Evolutionary conservation across 2,797 vertebrate genomes (phyloP).

Genomic region (Hoplostethus atlanticus): DNA sequence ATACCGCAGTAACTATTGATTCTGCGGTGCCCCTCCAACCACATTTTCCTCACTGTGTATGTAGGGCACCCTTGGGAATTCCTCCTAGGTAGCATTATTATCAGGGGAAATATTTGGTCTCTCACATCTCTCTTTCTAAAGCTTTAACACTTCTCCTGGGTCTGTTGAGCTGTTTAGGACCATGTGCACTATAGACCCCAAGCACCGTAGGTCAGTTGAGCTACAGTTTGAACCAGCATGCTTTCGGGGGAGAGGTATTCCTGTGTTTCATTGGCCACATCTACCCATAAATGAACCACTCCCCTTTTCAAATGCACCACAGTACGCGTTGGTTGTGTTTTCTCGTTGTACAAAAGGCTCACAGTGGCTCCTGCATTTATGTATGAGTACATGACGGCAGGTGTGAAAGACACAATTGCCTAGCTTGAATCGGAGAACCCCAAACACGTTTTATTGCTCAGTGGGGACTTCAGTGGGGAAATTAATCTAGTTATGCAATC

Average conservation of each 20-base stretch:
- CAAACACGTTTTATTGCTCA: conserved; percentile 5
- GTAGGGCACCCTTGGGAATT: neutral
- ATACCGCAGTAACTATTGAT: neutral
- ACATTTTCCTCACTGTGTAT: neutral
- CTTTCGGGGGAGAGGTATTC: neutral
- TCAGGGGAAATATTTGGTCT: neutral
- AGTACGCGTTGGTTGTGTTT: conserved; percentile 10
- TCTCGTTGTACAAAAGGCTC: neutral
- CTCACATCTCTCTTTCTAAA: conserved; percentile 3
- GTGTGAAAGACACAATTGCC: conserved; percentile 42
- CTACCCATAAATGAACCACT: conserved; percentile 14
- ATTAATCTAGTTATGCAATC: conserved; percentile 57
- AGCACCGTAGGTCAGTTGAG: conserved; percentile 32
- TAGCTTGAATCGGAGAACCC: conserved; percentile 15
- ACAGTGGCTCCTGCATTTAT: conserved; percentile 33
- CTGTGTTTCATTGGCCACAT: conserved; percentile 13
- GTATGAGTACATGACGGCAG: conserved; percentile 11
- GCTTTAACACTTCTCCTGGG: neutral
- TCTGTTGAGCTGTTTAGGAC: conserved; percentile 2
- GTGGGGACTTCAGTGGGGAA: conserved; percentile 45
- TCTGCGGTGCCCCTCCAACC: neutral
- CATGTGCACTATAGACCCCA: conserved; percentile 11
- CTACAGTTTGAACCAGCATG: conserved; percentile 30
- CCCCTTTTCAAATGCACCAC: conserved; percentile 33
- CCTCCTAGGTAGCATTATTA: conserved; percentile 8